Evolutionary conservation across 1,140 invertebrate genomes (phyloP).

Genomic region (Caligus rogercresseyi): DNA sequence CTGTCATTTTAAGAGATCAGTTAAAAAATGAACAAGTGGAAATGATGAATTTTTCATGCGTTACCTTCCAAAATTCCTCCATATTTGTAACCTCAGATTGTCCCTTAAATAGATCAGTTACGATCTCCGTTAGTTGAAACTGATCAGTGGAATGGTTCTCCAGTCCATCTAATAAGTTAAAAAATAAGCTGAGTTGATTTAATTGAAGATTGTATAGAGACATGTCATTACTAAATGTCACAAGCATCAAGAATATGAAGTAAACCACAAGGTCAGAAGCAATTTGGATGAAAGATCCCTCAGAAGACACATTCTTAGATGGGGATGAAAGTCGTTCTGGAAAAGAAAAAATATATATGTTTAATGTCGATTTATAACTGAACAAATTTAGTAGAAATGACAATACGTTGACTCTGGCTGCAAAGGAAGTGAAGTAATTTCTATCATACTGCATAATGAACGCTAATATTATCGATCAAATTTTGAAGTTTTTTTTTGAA

Average conservation of each 20-base stretch:
- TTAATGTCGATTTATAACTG: too few relatives aligned
- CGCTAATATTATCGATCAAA: too few relatives aligned
- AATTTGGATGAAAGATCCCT: too few relatives aligned
- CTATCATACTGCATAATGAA: too few relatives aligned
- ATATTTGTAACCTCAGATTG: constrained; percentile 10
- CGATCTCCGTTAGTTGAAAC: neutral
- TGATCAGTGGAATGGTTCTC: neutral
- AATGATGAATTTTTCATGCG: neutral
- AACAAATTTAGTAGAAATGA: too few relatives aligned
- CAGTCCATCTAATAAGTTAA: neutral
- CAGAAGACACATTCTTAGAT: too few relatives aligned
- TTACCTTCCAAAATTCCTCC: constrained; percentile 5
- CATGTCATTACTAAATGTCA: constrained; percentile 1
- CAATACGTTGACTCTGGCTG: too few relatives aligned
- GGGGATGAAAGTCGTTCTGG: too few relatives aligned
- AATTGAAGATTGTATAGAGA: neutral
- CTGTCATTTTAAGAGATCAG: neutral
- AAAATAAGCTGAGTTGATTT: neutral
- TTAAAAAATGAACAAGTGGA: neutral
- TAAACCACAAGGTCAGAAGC: constrained; percentile 4
- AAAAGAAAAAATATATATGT: too few relatives aligned
- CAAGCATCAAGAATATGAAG: constrained; percentile 3
- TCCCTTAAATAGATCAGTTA: neutral
- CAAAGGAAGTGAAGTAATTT: too few relatives aligned
- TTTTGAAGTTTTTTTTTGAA: too few relatives aligned